Percentiles rank a stretch among this genome's conserved stretches.
Conservation (phyloP, 1,140 invertebrate genomes). For the Colletes latitarsis region DNA sequence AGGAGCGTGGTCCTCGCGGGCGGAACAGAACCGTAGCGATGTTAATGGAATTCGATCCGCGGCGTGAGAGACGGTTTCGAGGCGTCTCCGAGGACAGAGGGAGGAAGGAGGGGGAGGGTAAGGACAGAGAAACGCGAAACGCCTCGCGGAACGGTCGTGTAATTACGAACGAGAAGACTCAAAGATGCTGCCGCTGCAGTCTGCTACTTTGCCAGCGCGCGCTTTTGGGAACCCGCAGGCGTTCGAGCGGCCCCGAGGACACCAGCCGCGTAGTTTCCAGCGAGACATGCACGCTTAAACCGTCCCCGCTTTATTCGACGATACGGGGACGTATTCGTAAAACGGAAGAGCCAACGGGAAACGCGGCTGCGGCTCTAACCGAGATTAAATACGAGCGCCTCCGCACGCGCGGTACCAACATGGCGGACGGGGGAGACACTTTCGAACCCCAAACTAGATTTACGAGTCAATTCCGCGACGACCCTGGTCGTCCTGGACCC, state of each 20-base stretch:
- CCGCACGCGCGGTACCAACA: no score
- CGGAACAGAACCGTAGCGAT: constrained; percentile 35
- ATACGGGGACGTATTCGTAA: constrained; percentile 40
- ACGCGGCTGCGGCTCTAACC: constrained; percentile 1
- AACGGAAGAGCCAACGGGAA: constrained; percentile 44
- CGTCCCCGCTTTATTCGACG: constrained; percentile 55
- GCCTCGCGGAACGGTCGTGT: constrained; percentile 51
- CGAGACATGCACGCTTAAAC: constrained; percentile 57
- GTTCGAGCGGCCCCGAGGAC: constrained; percentile 59
- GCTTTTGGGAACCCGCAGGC: constrained; percentile 24
- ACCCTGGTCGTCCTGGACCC: no score
- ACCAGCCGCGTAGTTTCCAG: constrained; percentile 54
- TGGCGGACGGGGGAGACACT: no score
- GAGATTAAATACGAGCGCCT: neutral
- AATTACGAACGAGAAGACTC: constrained; percentile 67
- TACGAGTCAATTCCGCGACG: no score
- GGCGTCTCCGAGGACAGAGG: constrained; percentile 42
- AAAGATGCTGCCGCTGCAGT: constrained; percentile 61
- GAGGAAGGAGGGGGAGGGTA: no score
- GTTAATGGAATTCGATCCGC: constrained; percentile 69
- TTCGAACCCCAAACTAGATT: no score
- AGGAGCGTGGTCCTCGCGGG: neutral
- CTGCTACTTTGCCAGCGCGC: constrained; percentile 24
- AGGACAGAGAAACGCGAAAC: constrained; percentile 55
- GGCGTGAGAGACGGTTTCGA: constrained; percentile 47